Percentiles rank a stretch among this genome's conserved stretches.
These are phyloP conservation scores for Pseudomyrmex pallidus DNA, from an alignment of 1,140 invertebrate genomes.

Conservation along the genomic window DNA sequence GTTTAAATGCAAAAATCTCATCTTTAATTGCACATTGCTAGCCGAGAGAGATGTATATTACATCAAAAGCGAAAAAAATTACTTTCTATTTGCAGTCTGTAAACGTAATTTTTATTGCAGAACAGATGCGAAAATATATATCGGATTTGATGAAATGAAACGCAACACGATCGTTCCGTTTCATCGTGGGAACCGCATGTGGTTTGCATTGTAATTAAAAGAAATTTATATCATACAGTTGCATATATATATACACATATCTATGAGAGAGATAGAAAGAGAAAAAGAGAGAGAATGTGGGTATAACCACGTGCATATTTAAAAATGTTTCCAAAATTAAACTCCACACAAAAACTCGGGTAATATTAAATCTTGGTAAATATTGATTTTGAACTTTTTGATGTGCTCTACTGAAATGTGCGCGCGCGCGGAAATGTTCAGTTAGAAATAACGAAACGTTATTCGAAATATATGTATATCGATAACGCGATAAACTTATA, in stretches of 20 bases:
- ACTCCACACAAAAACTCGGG: neutral
- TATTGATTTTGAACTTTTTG: neutral
- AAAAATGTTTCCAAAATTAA: conserved; percentile 17
- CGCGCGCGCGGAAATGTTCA: neutral
- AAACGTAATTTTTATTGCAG: neutral
- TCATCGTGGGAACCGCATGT: neutral
- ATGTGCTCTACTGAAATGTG: neutral
- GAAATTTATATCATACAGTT: conserved; percentile 3
- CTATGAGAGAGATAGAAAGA: too few relatives aligned
- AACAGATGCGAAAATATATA: neutral
- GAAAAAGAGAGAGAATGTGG: neutral
- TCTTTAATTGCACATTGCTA: conserved; percentile 16
- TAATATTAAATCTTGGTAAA: conserved; percentile 22
- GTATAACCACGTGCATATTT: neutral
- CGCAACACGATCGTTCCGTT: conserved; percentile 25
- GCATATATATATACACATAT: too few relatives aligned
- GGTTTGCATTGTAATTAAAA: conserved; percentile 23
- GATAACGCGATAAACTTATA: neutral
- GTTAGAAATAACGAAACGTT: neutral
- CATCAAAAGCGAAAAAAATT: neutral
- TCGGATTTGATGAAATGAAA: neutral
- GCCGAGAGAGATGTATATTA: neutral
- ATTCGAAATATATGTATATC: conserved; percentile 4
- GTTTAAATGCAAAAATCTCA: neutral
- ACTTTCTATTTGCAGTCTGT: neutral